A percentile compares a stretch with the other conserved stretches of the same genome.
Conservation (phyloP, 2,888 invertebrate genomes). For the Balanococcus diminutus region DNA sequence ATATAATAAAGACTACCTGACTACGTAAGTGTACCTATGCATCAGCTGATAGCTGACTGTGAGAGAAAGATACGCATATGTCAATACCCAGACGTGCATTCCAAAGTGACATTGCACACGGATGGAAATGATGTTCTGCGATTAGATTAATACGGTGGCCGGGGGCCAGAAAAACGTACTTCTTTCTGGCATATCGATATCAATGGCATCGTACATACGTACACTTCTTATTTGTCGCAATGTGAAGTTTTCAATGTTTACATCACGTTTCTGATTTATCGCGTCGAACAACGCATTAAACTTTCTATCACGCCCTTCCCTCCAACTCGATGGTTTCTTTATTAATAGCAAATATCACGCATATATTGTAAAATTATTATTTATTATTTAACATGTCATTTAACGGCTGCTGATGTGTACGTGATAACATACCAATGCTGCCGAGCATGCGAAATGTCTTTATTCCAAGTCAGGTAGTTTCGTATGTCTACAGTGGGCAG, state of each 20-base stretch:
- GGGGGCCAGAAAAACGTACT: neutral
- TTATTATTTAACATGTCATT: constrained; percentile 43
- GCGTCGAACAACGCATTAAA: constrained; percentile 9
- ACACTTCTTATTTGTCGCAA: constrained; percentile 34
- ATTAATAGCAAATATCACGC: constrained; percentile 35
- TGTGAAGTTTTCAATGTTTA: constrained; percentile 40
- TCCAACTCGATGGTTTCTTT: neutral
- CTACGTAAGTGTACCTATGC: neutral
- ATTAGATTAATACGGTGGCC: neutral
- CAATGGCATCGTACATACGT: neutral
- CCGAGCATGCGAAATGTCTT: neutral
- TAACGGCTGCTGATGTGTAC: constrained; percentile 29
- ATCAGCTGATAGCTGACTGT: neutral
- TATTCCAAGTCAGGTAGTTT: neutral
- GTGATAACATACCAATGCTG: neutral
- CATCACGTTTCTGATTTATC: constrained; percentile 42
- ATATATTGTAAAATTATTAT: constrained; percentile 42
- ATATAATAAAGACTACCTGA: neutral
- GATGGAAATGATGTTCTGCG: neutral
- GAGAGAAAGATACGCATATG: neutral
- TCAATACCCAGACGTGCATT: neutral
- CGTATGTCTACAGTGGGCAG: neutral
- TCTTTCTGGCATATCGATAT: neutral
- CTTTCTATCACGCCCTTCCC: constrained; percentile 38
- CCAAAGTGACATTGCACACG: neutral